Conservation (phyloP, 92 coral and sea anemone genomes). For the Blastomussa wellsi region DNA sequence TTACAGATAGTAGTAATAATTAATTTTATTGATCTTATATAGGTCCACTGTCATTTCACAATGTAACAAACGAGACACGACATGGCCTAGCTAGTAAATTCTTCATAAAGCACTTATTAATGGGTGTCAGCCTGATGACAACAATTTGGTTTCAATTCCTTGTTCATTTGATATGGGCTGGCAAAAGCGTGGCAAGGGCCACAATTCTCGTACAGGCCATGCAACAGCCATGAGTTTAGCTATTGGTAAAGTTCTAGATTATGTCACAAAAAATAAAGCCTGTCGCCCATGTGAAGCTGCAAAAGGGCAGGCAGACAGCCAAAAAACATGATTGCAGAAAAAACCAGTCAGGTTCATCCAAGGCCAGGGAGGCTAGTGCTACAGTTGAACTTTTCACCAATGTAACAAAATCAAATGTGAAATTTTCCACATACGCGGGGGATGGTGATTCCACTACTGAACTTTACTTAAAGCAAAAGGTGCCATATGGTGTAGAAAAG, state of each 20-base stretch:
- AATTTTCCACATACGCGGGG: neutral
- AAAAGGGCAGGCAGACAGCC: too few species aligned
- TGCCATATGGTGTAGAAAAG: slow-evolving; percentile 2
- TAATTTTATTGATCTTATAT: slow-evolving; percentile 19
- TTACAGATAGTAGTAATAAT: slow-evolving; percentile 12
- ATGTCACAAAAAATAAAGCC: too few species aligned
- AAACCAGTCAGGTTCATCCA: slow-evolving; percentile 53
- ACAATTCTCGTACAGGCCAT: too few species aligned
- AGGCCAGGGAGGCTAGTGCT: slow-evolving; percentile 35
- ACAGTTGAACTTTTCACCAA: slow-evolving; percentile 32
- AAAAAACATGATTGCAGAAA: slow-evolving; percentile 38
- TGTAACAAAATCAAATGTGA: slow-evolving; percentile 7
- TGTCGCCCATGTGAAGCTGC: too few species aligned
- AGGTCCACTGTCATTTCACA: slow-evolving; percentile 25
- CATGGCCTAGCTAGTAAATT: slow-evolving; percentile 20
- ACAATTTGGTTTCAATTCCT: too few species aligned
- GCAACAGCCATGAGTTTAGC: too few species aligned
- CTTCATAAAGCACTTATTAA: slow-evolving; percentile 7
- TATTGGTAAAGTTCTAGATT: too few species aligned
- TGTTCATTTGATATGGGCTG: too few species aligned
- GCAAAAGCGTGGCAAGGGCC: too few species aligned
- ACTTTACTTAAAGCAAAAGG: neutral
- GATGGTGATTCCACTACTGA: neutral
- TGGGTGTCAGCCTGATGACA: too few species aligned
- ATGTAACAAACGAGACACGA: slow-evolving; percentile 18